Evolutionary conservation across 2,888 invertebrate species (phyloP).

Genomic region (Lobophora halterata): DNA sequence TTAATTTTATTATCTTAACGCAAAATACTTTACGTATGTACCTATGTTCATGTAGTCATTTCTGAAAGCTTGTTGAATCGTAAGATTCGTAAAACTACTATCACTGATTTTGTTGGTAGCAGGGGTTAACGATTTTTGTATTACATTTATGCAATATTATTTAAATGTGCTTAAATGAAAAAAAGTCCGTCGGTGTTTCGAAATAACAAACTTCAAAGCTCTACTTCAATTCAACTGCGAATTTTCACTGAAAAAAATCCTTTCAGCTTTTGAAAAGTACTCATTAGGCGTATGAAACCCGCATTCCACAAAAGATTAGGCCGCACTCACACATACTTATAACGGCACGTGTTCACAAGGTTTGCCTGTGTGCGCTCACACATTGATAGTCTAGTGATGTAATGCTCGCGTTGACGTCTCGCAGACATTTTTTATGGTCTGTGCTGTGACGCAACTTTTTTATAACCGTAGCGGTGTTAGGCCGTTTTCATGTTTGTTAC

Average conservation of each 20-base stretch:
- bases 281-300: slow-evolving; percentile 71
- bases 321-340: slow-evolving; percentile 47
- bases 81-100: too few relatives aligned
- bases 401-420: slow-evolving; percentile 71
- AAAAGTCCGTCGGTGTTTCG: too few relatives aligned
- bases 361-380: slow-evolving; percentile 44
- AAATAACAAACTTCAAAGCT: slow-evolving; percentile 7
- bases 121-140: too few relatives aligned
- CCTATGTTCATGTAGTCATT: too few relatives aligned
- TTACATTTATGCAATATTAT: too few relatives aligned
- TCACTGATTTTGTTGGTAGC: too few relatives aligned
- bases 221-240: slow-evolving; percentile 36
- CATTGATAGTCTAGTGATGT: slow-evolving; percentile 57
- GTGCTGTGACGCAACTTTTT: slow-evolving; percentile 78
- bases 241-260: slow-evolving; percentile 57
- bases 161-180: too few relatives aligned
- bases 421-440: slow-evolving; percentile 79
- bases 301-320: slow-evolving; percentile 78
- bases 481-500: slow-evolving; percentile 39
- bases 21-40: too few relatives aligned
- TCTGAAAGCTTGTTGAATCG: too few relatives aligned
- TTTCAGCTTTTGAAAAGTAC: slow-evolving; percentile 73
- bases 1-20: too few relatives aligned
- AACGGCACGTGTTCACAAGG: slow-evolving; percentile 34
- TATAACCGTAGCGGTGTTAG: slow-evolving; percentile 61